Percentiles rank a stretch among this genome's conserved stretches.
These are phyloP conservation scores for Morphnarchus princeps DNA, from an alignment of 2,113 vertebrate species.

Conservation along the genomic window DNA sequence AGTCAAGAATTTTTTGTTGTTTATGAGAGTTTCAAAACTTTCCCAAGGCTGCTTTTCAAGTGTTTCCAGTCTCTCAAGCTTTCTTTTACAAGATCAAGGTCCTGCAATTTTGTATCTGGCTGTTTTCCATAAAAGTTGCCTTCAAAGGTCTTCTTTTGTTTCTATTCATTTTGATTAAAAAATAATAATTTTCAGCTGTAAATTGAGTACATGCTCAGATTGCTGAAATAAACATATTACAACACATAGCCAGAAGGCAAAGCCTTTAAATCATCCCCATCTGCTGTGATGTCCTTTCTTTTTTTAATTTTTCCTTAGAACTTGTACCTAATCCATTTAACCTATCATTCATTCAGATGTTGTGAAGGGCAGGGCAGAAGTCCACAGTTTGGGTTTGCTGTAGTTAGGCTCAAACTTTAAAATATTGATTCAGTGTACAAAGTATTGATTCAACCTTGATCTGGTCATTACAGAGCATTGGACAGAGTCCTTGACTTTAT, in stretches of 20 bases:
- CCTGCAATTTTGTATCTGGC: background rate
- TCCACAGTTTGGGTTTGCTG: background rate
- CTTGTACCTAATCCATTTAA: background rate
- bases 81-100: background rate
- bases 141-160: background rate
- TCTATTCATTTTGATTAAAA: background rate
- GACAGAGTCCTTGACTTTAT: background rate
- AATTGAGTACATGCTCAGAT: background rate
- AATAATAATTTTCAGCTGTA: background rate
- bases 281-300: background rate
- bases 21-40: background rate
- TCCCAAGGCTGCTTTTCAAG: background rate
- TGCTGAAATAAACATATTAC: background rate
- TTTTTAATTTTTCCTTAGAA: background rate
- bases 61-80: background rate
- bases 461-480: background rate
- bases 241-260: background rate
- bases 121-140: background rate
- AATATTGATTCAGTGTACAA: background rate
- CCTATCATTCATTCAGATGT: background rate
- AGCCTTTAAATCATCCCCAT: background rate
- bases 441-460: background rate
- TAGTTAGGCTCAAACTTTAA: background rate
- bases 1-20: background rate
- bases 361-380: background rate